Base-by-base conservation (phyloP, 2,113 vertebrate species). In the Nesoenas mayeri region DNA sequence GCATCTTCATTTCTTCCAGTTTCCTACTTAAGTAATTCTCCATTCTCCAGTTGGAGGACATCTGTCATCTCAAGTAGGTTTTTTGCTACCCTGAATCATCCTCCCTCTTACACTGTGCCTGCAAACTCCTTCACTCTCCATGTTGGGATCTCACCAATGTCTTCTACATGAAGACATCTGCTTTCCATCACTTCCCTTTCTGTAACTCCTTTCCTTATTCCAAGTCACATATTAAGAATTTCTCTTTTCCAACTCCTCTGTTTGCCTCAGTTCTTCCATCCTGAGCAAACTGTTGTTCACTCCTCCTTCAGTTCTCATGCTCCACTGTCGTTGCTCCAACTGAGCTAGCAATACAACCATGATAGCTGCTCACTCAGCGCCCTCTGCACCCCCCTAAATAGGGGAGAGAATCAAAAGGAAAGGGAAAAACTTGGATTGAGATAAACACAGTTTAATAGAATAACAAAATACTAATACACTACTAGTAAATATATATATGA, bases 81-180 rank as follows among this genome's bases (percentile, higher is more conserved):
- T 95, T 95, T 51, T 71, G 56, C 60, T 89, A 34, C 32, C 29
- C 80, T 93, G 80, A 93, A 60, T 95, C 83, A 92, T 89, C 77
- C 65, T 95, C 42, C 69, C 69, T 91, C 85, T 78, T 79, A 74
- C 44, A 38, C 72, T 53, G 47, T 65, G 91, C 34, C 34, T 67
- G 32, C 48, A 47, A 91, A 93, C 53, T 96, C 65, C 56, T 88
- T 91, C 36, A 11, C 56, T 89, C 69, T 79, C 44, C 61, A 64
- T 34, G 26, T 3, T 79, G 65, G 53, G 80, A 91, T 89, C 53
- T 79, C 75, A 88, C 60, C 51, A 74, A 22, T 64, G 18, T 62
- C 83, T 88, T 95, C 69, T 53, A 58, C 48, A 25, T 36, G 42
- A 84, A 92, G 69, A 67, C 20, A 84, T 67, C n/a, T 91, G 89